Evolutionary conservation across 35 echinoderm and acorn worm genomes (phyloP), one percentile per base, ranked within the genome.

Genomic region (Heliocidaris tuberculata): DNA sequence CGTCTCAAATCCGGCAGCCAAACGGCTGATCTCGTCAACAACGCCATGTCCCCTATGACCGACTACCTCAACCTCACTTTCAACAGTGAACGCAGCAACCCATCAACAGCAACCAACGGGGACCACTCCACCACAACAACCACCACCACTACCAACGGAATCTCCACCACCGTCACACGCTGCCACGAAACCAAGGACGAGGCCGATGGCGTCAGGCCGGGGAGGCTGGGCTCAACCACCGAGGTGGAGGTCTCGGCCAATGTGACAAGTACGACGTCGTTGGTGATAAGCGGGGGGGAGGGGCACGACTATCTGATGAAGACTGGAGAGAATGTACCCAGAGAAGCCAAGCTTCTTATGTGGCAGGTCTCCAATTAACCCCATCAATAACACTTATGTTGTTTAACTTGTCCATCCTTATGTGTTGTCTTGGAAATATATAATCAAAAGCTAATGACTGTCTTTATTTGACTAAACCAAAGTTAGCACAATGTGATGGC

Each of bases 1-100:
- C 86, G 92, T 5, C 86, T 60, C 85, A 99, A 99, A 85, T 90
- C 96, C 50, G 65, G 95, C n/a, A 95, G 95, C 47, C 96, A 99
- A 21, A 94, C 96, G 1, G 88, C 96, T 2, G 96, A 99, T 32
- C 95, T 95, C 13, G 96, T 98, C 94, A 97, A 95, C 42, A 95
- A 95, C 4, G 96, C 98, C 52, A 99, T 99, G 98, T 99, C 98
- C 17, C 98, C 98, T 1, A 99, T 99, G 98, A 96, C 95, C 30
- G 98, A 99, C 60, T 97, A 97, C 93, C 96, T 99, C 95, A 96
- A 93, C 32, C 91, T 99, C 30, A 96, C 98, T 60, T 96, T 96
- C 29, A 86, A 96, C 71, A 97, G 97, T 19, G 95, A 52, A 7
- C 31, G 48, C 17, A 59, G 50, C 91, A 93, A 86, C 47, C 93